Evolutionary conservation across 2,113 vertebrate genomes (phyloP).

Genomic region (Silurus asotus): DNA sequence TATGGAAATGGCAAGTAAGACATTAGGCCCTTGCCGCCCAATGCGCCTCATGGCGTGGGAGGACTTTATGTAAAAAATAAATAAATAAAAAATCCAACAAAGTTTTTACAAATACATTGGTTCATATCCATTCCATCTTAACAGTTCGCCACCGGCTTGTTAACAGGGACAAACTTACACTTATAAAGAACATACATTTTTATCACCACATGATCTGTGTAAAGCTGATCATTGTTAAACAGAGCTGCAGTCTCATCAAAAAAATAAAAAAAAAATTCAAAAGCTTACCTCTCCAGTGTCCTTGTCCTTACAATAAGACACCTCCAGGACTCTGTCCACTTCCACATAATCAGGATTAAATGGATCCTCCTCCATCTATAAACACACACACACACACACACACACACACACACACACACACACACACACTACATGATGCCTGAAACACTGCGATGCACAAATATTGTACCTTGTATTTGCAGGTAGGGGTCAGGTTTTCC

Average conservation of each 20-base stretch:
- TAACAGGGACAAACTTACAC: too few relatives aligned
- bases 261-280: too few relatives aligned
- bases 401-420: conserved; percentile 13
- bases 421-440: not conserved
- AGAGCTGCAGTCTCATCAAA: not conserved
- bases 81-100: too few relatives aligned
- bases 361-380: conserved; percentile 94
- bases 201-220: too few relatives aligned
- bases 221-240: not conserved
- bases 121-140: not conserved
- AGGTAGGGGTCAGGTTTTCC: too few relatives aligned
- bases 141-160: not conserved
- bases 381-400: not conserved
- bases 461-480: too few relatives aligned
- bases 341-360: conserved; percentile 99
- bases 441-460: not conserved
- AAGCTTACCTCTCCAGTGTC: conserved; percentile 91
- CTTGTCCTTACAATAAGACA: conserved; percentile 97
- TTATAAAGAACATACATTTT: too few relatives aligned
- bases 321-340: conserved; percentile 95
- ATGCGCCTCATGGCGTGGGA: too few relatives aligned
- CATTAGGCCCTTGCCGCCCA: too few relatives aligned
- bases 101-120: not conserved
- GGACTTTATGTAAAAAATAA: too few relatives aligned
- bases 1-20: too few relatives aligned